phyloP scores from a whole-genome alignment of 2,888 invertebrate genomes.

The Acleris literana region DNA sequence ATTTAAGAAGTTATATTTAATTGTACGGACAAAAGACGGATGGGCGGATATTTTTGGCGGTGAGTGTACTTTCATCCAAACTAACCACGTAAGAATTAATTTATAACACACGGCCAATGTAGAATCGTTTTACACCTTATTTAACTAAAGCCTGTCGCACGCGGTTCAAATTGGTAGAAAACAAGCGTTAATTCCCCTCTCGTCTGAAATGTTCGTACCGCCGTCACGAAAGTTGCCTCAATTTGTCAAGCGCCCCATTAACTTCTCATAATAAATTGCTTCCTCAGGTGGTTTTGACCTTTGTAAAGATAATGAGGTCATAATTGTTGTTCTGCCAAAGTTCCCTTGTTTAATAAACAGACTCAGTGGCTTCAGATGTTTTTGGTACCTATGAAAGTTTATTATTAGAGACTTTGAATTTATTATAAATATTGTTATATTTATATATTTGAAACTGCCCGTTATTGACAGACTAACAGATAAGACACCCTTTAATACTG shows the following conservation, averaged over 20 bases:
- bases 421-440: too few species aligned
- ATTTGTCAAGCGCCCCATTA: constrained; percentile 39
- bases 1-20: too few species aligned
- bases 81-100: too few species aligned
- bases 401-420: too few species aligned
- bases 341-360: constrained; percentile 6
- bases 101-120: too few species aligned
- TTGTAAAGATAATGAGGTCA: constrained; percentile 20
- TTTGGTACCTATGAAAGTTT: not conserved
- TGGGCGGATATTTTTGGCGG: too few species aligned
- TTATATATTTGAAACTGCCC: too few species aligned
- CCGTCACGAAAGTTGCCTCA: constrained; percentile 39
- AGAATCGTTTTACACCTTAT: too few species aligned
- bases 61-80: too few species aligned
- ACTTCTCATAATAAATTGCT: constrained; percentile 35
- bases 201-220: constrained; percentile 4
- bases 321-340: constrained; percentile 15
- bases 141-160: not conserved
- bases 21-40: too few species aligned
- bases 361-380: not conserved
- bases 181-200: constrained; percentile 1
- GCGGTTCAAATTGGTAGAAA: constrained; percentile 9
- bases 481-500: too few species aligned
- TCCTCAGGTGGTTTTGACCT: constrained; percentile 32
- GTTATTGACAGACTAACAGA: too few species aligned